Base-by-base conservation (phyloP, 2,888 invertebrate genomes). In the Aporophyla lueneburgensis region DNA sequence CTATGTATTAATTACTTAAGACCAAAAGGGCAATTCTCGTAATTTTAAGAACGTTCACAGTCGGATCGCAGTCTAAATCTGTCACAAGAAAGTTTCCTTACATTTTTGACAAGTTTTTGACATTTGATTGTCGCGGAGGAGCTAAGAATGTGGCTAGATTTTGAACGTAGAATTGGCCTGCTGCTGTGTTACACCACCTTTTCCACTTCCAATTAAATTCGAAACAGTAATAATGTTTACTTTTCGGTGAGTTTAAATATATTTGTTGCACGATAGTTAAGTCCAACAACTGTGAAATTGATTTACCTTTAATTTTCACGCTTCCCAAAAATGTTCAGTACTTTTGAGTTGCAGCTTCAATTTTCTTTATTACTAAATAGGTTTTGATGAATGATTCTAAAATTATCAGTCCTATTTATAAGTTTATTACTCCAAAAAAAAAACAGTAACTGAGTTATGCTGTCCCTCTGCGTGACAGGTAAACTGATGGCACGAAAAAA, bases 361-460 rank as follows among this genome's bases (percentile, higher is more conserved):
- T 33, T 58, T 69, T 72, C 49, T 69, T 49, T 33, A 62, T 68
- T 56, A 62, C 16, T 27, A n/a, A 59, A 27, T 61, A 19, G 10
- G 43, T 43, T 43, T 5, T 43, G 59, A 67, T 51, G 24, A 76
- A 79, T 72, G 12, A 63, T 69, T 51, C 21, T 9, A 54, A 59
- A 69, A 68, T 76, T 70, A 78, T 10, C 12, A 67, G 16, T 49
- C 27, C 40, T 59, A 58, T 40, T 5, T 33, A 61, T 71, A 40
- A 66, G 68, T 46, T 14, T 51, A 62, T 66, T 49, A 46, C 53
- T 80, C 59, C 59, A 43, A 70, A 65, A 56, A 74, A 58, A 43
- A 6, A 5, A 54, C 54, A 80, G n/a, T 58, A 59, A 59, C 19
- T 49, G 49, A 53, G 21, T 27, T 21, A 51, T 69, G 7, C 54